Base-by-base conservation (phyloP, 2,888 invertebrate genomes). In the Scaptomyza cyrtandrae region DNA sequence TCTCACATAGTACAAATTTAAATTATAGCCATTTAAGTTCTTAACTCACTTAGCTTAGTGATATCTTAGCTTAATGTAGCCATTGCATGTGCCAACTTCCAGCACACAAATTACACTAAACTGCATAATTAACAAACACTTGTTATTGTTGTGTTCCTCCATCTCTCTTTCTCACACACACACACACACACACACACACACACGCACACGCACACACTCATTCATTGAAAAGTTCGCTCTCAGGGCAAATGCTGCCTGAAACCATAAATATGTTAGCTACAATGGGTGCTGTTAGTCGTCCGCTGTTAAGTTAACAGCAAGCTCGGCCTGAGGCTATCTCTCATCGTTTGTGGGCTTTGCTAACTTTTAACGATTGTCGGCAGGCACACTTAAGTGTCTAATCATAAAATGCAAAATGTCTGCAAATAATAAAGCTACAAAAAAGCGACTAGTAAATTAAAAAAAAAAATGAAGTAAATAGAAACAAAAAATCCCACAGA, bases 361-460 rank as follows among this genome's bases (percentile, higher is more conserved):
- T 19, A 46, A 60, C 45, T 59, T 74, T 81, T 72, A 73, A 80
- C 72, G 80, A 85, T 75, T 85, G 82, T 72, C 83, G 83, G 72
- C 52, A 82, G 71, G 73, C 66, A 67, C 72, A 72, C 84, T 84
- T 82, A 68, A 82, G 75, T 77, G 78, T 78, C 83, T 75, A 75
- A 85, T 84, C 82, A 74, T 87, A 77, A 82, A 80, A 70, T 58
- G 75, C 78, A 72, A 84, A 78, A 78, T 72, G 76, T 85, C 76
- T 81, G 73, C 75, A 78, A 80, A 86, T 78, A 80, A 86, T 83
- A 72, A 84, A 84, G 80, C 80, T 59, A 63, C 75, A 70, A 74
- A 69, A 16, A 52, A 41, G 43, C 41, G 14, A 39, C 31, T 39
- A 50, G 39, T 44, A 39, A 37, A 70, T 59, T 70, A 66, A 59